Evolutionary conservation across 2,797 vertebrate species (phyloP).

Genomic region (Schizothorax lantsangensis): DNA sequence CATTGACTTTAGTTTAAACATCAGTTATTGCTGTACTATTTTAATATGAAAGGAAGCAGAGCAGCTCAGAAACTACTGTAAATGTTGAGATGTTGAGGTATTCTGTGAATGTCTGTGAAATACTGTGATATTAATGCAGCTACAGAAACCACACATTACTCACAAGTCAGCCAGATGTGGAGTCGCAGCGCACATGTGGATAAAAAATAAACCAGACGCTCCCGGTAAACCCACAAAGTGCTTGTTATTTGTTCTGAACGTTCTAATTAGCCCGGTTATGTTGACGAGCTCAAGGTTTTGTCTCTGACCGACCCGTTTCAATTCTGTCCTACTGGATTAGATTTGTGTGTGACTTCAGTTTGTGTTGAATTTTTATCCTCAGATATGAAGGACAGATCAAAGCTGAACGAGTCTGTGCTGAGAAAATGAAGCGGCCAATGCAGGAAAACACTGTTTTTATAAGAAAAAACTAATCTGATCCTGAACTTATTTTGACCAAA

Average conservation of each 20-base stretch:
- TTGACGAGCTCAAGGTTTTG: neutral
- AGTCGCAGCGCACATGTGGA: neutral
- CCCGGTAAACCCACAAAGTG: neutral
- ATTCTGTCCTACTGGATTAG: neutral
- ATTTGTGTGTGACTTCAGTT: neutral
- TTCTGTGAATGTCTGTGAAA: neutral
- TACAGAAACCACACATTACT: neutral
- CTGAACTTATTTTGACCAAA: conserved; percentile 64
- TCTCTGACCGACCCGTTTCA: neutral
- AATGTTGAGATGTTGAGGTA: too few relatives aligned
- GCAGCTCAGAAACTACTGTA: neutral
- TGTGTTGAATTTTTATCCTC: neutral
- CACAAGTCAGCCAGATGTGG: conserved; percentile 3
- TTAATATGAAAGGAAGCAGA: neutral
- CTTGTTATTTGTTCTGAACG: neutral
- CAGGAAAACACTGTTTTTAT: neutral
- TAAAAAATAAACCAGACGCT: neutral
- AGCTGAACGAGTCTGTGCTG: neutral
- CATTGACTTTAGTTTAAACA: neutral
- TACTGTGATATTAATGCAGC: neutral
- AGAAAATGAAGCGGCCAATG: conserved; percentile 36
- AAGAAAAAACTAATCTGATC: neutral
- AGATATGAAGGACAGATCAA: neutral
- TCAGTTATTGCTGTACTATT: neutral
- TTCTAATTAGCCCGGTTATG: neutral